These are phyloP conservation scores for Addax nasomaculatus DNA, from an alignment of 2,113 vertebrate genomes.

Conservation along the genomic window DNA sequence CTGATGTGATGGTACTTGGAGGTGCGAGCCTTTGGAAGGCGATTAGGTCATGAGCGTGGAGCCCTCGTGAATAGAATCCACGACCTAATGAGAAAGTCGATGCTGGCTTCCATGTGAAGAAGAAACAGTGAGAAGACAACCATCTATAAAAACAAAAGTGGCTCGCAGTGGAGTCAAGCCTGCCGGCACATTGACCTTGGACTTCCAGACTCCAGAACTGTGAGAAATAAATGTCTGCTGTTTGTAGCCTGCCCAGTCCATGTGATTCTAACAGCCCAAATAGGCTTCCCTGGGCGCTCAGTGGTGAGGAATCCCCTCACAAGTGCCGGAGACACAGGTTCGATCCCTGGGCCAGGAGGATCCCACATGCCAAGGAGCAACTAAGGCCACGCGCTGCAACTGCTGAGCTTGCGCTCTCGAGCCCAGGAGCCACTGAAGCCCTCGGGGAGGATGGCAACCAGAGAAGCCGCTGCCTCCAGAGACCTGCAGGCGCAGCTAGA, in stretches of 20 bases:
- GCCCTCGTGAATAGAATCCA: background rate
- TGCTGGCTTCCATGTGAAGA: background rate
- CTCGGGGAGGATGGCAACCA: rapidly evolving
- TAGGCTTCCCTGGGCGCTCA: background rate
- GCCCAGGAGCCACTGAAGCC: background rate
- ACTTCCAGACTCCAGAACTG: background rate
- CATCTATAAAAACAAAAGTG: background rate
- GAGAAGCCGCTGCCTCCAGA: background rate
- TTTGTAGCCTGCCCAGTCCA: background rate
- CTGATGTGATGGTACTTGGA: background rate
- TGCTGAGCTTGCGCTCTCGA: background rate
- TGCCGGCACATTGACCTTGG: background rate
- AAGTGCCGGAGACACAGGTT: background rate
- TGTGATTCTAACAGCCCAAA: background rate
- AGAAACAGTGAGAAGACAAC: background rate
- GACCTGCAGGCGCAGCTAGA: background rate
- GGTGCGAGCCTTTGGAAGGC: background rate
- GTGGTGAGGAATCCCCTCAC: background rate
- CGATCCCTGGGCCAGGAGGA: background rate
- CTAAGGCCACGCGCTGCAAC: rapidly evolving
- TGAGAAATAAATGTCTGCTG: background rate
- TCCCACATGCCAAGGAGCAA: background rate
- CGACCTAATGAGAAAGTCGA: background rate
- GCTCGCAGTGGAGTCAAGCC: background rate
- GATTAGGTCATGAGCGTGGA: background rate